phyloP scores from a whole-genome alignment of 2,888 invertebrate genomes.

The Diabrotica balteata region DNA sequence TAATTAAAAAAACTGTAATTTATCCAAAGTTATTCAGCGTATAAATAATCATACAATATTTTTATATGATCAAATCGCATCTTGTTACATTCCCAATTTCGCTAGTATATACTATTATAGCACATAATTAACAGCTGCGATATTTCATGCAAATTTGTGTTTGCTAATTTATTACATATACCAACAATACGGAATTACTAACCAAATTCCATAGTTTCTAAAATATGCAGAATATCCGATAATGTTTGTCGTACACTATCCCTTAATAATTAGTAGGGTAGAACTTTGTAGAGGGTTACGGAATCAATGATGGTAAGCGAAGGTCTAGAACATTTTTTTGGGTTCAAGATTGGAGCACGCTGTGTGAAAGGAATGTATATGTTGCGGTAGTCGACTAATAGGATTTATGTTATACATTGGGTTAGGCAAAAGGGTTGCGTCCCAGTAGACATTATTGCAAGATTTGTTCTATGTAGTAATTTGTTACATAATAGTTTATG shows the following conservation, averaged over 20 bases:
- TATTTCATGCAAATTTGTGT: too few species aligned
- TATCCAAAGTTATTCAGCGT: too few species aligned
- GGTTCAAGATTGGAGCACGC: background rate
- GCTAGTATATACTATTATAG: too few species aligned
- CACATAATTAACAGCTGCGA: too few species aligned
- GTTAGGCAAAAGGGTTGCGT: background rate
- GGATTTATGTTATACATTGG: background rate
- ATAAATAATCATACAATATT: too few species aligned
- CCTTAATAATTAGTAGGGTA: background rate
- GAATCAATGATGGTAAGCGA: background rate
- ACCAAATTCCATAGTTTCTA: background rate
- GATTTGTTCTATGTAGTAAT: too few species aligned
- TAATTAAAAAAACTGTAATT: too few species aligned
- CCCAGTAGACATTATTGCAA: too few species aligned
- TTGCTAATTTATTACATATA: too few species aligned
- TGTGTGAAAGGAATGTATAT: background rate
- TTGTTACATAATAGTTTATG: too few species aligned
- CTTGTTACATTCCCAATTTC: too few species aligned
- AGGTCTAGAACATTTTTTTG: background rate
- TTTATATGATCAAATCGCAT: too few species aligned
- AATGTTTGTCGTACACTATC: background rate
- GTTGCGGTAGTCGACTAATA: background rate
- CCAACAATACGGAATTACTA: background rate
- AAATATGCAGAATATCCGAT: background rate
- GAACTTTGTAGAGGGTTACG: background rate